These are phyloP conservation scores for Sylvilagus bachmani DNA, from an alignment of 2,113 vertebrate genomes.

Conservation along the genomic window DNA sequence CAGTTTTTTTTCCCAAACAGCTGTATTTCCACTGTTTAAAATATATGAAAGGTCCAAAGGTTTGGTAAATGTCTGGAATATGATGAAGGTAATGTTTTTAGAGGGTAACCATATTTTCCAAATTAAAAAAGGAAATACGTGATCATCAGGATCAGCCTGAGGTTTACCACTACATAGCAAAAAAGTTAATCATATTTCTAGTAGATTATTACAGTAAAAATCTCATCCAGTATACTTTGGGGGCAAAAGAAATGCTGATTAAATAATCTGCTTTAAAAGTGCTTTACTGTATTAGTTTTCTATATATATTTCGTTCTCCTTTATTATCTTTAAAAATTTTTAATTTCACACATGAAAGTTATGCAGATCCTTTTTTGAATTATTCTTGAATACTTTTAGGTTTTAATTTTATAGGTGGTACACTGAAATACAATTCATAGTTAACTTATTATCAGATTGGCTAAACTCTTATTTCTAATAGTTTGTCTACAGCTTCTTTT, in stretches of 20 bases:
- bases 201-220: not conserved
- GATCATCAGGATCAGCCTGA: not conserved
- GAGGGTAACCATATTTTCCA: slow-evolving; percentile 5
- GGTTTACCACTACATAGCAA: not conserved
- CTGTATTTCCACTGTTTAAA: slow-evolving; percentile 2
- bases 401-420: not conserved
- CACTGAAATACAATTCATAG: not conserved
- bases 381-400: not conserved
- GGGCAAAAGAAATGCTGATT: not conserved
- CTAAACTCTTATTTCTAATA: not conserved
- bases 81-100: not conserved
- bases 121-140: slow-evolving; percentile 16
- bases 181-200: not conserved
- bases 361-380: not conserved
- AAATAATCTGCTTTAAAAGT: not conserved
- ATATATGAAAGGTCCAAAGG: not conserved
- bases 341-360: slow-evolving; percentile 6
- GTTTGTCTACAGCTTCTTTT: not conserved
- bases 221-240: not conserved
- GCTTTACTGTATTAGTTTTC: not conserved
- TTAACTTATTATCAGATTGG: not conserved
- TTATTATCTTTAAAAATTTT: slow-evolving; percentile 16
- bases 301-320: slow-evolving; percentile 17
- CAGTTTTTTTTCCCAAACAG: not conserved
- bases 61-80: slow-evolving; percentile 1